Percentiles rank a stretch among this genome's conserved stretches.
These are phyloP conservation scores for Stegostoma tigrinum DNA, from an alignment of 2,113 vertebrate genomes.

Conservation along the genomic window DNA sequence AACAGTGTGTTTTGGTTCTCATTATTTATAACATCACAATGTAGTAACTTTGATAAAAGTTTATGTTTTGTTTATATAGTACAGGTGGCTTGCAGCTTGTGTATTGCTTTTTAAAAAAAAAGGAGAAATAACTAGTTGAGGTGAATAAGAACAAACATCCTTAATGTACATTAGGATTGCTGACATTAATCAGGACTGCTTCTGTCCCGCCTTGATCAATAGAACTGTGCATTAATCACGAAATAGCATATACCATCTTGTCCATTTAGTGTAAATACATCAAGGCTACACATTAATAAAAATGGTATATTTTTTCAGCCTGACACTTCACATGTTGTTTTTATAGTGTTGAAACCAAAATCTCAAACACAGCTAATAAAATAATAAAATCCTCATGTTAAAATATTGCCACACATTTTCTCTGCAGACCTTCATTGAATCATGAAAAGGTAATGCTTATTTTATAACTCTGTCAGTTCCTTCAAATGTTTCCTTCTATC, in stretches of 20 bases:
- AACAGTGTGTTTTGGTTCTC: not conserved
- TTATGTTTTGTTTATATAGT: not conserved
- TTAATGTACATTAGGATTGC: not conserved
- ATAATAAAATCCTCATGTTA: not conserved
- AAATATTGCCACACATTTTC: not conserved
- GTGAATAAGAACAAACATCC: not conserved
- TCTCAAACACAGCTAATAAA: not conserved
- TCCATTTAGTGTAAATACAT: conserved; percentile 6
- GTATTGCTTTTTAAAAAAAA: not conserved
- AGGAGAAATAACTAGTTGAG: not conserved
- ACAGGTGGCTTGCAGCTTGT: not conserved
- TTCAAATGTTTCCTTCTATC: no score
- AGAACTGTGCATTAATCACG: conserved; percentile 1
- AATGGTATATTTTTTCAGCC: not conserved
- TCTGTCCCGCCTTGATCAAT: not conserved
- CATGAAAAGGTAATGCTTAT: not conserved
- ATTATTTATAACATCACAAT: not conserved
- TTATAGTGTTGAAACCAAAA: not conserved
- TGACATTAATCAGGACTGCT: not conserved
- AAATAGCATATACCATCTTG: conserved; percentile 11
- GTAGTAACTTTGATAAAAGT: not conserved
- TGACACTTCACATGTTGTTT: not conserved
- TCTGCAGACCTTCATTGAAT: not conserved
- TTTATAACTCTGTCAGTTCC: no score
- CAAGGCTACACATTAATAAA: not conserved